Evolutionary conservation across 2,797 vertebrate genomes (phyloP).

Genomic region (Fratercula arctica): DNA sequence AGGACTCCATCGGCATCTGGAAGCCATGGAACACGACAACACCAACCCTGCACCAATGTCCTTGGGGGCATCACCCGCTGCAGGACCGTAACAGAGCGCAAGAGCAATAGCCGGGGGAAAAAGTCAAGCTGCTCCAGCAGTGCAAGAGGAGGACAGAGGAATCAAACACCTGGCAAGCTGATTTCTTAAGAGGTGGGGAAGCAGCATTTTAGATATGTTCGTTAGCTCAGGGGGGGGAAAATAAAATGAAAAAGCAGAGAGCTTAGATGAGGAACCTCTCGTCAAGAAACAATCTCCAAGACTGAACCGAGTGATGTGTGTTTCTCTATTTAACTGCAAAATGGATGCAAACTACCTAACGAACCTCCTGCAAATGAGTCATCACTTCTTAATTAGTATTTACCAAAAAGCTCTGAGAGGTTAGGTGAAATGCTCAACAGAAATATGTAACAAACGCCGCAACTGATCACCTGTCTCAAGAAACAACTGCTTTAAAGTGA

Average conservation of each 20-base stretch:
- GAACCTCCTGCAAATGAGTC: background rate
- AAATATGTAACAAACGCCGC: background rate
- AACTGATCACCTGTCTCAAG: background rate
- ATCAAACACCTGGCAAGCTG: background rate
- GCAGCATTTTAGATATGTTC: background rate
- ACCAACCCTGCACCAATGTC: background rate
- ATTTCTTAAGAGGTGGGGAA: background rate
- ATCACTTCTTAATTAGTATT: background rate
- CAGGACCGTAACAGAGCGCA: background rate
- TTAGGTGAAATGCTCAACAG: background rate
- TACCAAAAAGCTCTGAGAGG: background rate
- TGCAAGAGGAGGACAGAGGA: background rate
- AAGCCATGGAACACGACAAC: background rate
- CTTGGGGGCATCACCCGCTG: fast-evolving
- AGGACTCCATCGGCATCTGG: background rate
- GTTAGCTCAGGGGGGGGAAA: background rate
- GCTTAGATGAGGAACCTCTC: background rate
- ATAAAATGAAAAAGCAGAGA: background rate
- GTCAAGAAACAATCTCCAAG: background rate
- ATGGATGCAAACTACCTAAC: background rate
- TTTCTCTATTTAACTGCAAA: background rate
- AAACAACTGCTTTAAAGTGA: background rate
- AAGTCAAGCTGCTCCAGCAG: background rate
- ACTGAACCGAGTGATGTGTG: background rate
- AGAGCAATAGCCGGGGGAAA: background rate